These are phyloP conservation scores for Dusona sp. DNA, from an alignment of 2,888 invertebrate species.

Conservation along the genomic window DNA sequence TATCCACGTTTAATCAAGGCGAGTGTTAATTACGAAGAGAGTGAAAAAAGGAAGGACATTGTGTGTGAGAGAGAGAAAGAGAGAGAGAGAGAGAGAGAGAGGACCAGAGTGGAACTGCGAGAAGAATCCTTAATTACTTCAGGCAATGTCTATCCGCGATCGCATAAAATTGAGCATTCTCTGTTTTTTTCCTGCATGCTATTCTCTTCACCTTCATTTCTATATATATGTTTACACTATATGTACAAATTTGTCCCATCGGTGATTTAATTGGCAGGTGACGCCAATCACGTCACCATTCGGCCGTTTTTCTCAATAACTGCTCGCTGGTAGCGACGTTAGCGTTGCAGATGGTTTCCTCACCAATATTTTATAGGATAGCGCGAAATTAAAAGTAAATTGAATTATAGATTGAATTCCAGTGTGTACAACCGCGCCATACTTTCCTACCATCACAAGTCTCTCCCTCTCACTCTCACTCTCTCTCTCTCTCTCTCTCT, in stretches of 20 bases:
- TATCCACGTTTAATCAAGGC: conserved; percentile 63
- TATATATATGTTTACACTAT: neutral
- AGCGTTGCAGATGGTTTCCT: conserved; percentile 30
- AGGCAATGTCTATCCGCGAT: conserved; percentile 34
- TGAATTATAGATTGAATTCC: conserved; percentile 67
- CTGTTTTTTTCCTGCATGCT: conserved; percentile 6
- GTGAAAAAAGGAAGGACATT: conserved; percentile 3
- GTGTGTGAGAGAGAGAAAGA: conserved; percentile 16
- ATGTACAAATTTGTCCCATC: conserved; percentile 30
- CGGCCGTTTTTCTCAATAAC: conserved; percentile 45
- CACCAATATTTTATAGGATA: conserved; percentile 60
- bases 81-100: conserved; percentile 18
- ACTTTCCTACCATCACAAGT: conserved; percentile 4
- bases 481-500: neutral
- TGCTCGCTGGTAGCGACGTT: neutral
- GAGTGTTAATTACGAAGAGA: conserved; percentile 63
- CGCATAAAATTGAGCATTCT: conserved; percentile 43
- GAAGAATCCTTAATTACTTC: conserved; percentile 61
- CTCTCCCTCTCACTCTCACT: neutral
- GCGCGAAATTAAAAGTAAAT: conserved; percentile 69
- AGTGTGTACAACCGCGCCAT: conserved; percentile 21
- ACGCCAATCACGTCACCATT: conserved; percentile 59
- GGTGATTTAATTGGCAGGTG: conserved; percentile 69
- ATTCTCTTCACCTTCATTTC: neutral
- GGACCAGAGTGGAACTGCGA: neutral